Base-by-base conservation (phyloP, 2,797 vertebrate species). In the Pteronotus mesoamericanus region DNA sequence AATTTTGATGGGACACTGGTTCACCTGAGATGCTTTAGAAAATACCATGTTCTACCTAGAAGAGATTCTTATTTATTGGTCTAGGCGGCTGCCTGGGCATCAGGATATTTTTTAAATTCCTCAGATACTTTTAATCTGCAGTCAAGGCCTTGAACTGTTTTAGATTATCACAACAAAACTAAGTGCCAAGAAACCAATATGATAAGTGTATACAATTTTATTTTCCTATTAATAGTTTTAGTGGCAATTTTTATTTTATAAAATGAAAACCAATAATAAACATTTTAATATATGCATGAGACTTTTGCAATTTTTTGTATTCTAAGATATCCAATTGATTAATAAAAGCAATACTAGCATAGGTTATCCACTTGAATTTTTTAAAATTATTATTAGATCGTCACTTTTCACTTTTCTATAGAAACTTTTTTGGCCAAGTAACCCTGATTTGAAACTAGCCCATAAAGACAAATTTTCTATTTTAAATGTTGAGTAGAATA, bases 381-480 rank as follows among this genome's bases (percentile, higher is more conserved):
- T 87, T 80, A 42, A 57, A 78, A 59, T 86, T 69, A 82, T 75
- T 68, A 37, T 82, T 85, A 57, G 24, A 42, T 86, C 37, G 57
- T 55, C 32, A 64, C n/a, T 87, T 89, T 53, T 59, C 34, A 61
- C n/a, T 89, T 86, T 82, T 77, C 53, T 55, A 34, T 83, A 93
- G 90, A 87, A 66, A 83, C 61, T 80, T 16, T 87, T 87, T 95
- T 87, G 93, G n/a, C n/a, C 53, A 77, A 87, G 55, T 78, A 77
- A 90, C 32, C 16, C 55, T 59, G 64, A 14, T 87, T 34, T 94
- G 48, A 61, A 82, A 75, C 80, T 87, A 72, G 29, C 57, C 53
- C 48, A 80, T 37, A 77, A 83, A 87, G 91, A 46, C 37, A 87
- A 64, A 71, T 77, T 82, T 71, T 26, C 9, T 90, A 19, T 59